These are phyloP conservation scores for Echeneis naucrates DNA, from an alignment of 2,797 vertebrate genomes.

Conservation along the genomic window DNA sequence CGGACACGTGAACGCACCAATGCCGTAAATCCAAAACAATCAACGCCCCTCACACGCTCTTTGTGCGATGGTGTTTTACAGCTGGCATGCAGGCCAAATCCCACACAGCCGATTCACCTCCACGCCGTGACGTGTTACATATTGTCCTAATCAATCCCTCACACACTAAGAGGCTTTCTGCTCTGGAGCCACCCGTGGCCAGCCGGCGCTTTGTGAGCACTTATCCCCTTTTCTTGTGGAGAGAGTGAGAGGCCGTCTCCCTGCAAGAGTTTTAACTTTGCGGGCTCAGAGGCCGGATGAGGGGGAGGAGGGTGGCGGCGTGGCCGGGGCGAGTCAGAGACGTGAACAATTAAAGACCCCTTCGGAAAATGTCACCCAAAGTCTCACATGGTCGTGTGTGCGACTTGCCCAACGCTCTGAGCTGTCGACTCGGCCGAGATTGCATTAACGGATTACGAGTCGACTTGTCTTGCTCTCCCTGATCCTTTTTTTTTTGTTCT, in stretches of 20 bases:
- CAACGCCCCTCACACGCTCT: slow-evolving; percentile 21
- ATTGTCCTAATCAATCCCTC: slow-evolving; percentile 76
- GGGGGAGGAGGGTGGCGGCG: slow-evolving; percentile 35
- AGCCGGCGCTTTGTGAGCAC: slow-evolving; percentile 41
- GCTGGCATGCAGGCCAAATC: slow-evolving; percentile 62
- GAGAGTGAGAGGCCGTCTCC: slow-evolving; percentile 43
- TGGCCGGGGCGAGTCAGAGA: background rate
- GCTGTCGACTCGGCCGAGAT: slow-evolving; percentile 25
- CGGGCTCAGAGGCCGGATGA: slow-evolving; percentile 54
- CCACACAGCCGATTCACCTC: slow-evolving; percentile 54
- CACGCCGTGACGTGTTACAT: slow-evolving; percentile 56
- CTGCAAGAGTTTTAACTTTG: slow-evolving; percentile 61
- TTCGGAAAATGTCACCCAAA: slow-evolving; percentile 41
- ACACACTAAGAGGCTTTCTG: slow-evolving; percentile 74
- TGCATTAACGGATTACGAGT: slow-evolving; percentile 59
- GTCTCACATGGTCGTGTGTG: background rate
- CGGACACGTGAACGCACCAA: slow-evolving; percentile 11
- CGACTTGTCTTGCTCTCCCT: slow-evolving; percentile 21
- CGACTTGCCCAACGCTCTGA: slow-evolving; percentile 35
- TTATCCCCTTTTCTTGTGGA: slow-evolving; percentile 60
- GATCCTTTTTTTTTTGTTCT: slow-evolving; percentile 19
- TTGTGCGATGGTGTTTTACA: slow-evolving; percentile 52
- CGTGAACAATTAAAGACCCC: slow-evolving; percentile 15
- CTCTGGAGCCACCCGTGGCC: slow-evolving; percentile 56
- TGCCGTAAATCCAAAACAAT: slow-evolving; percentile 38